Evolutionary conservation across 2,797 vertebrate genomes (phyloP), one percentile per base, ranked within the genome.

Genomic region (Linurgus olivaceus): DNA sequence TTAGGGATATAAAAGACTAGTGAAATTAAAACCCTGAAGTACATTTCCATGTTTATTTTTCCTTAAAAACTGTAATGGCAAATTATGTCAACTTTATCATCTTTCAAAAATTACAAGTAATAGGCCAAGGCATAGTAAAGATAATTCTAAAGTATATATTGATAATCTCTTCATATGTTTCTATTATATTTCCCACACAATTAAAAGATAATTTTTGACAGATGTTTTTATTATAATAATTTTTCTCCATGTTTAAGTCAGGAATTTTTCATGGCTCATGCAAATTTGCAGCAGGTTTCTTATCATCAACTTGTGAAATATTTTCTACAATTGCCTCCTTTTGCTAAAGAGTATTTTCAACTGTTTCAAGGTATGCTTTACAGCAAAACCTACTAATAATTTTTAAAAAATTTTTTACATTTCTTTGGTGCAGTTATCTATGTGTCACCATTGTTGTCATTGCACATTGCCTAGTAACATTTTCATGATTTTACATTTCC

Each of bases 401-500:
- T 71, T 35, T 28, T 3, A 0, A 0, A 7, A 57, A 66, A 57
- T 6, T 3, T 10, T 10, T 38, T 47, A 5, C 2, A 11, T 71
- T 66, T 54, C 20, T 51, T 79, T 67, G 11, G n/a, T 83, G 45
- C 0, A 1, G 10, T 48, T 77, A n/a, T 59, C 40, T 54, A 10
- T 77, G 21, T 80, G n/a, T 58, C 15, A 63, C 47, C n/a, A 37
- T 33, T 16, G 1, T 5, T 44, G 25, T 54, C 54, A 63, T 82
- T 62, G 72, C 15, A n/a, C 4, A 50, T 63, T n/a, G 7, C 20
- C 11, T 75, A 6, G 9, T 45, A 91, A 78, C 11, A 75, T 38
- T 75, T 91, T 86, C 40, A 83, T 11, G 70, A 55, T 91, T 91
- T 96, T 93, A 90, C 57, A 88, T 97, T 96, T 96, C 78, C 82